Percentiles rank a stretch among this genome's conserved stretches.
Conservation (phyloP, 2,888 invertebrate genomes). For the Calameuta pallipes region DNA sequence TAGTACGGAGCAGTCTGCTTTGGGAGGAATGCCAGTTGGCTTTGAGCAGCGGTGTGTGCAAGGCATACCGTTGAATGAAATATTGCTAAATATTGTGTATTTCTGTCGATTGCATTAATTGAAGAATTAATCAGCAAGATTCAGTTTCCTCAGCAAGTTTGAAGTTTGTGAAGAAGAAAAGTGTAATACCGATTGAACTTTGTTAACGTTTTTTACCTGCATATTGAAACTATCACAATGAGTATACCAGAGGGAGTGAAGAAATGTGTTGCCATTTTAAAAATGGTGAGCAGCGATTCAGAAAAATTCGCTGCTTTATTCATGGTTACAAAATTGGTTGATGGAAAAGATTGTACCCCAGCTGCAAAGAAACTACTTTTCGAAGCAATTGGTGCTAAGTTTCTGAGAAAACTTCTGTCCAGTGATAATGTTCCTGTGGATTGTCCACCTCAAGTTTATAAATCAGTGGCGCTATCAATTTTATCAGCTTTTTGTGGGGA, state of each 20-base stretch:
- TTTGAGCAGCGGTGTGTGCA: conserved; percentile 37
- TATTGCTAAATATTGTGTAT: not conserved
- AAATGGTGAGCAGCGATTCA: conserved; percentile 84
- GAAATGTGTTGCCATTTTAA: conserved; percentile 85
- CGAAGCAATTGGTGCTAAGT: conserved; percentile 90
- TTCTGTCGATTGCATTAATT: not conserved
- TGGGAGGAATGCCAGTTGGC: conserved; percentile 57
- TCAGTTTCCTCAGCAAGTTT: too few species aligned
- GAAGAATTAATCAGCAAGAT: not conserved
- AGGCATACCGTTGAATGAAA: conserved; percentile 2
- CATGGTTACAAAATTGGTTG: conserved; percentile 91
- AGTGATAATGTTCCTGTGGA: conserved; percentile 84
- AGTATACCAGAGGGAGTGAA: conserved; percentile 82
- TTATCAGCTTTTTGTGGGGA: conserved; percentile 88
- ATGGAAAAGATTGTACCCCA: conserved; percentile 83
- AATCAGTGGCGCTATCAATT: conserved; percentile 89
- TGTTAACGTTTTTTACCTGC: not conserved
- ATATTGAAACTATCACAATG: conserved; percentile 33
- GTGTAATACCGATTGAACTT: too few species aligned
- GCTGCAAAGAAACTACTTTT: conserved; percentile 82
- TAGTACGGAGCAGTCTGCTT: conserved; percentile 39
- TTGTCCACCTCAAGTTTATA: conserved; percentile 90
- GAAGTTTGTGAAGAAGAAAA: too few species aligned
- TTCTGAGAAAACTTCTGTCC: conserved; percentile 82
- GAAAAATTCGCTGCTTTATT: conserved; percentile 93